phyloP scores from a whole-genome alignment of 2,888 invertebrate species.

The Microchrysa polita region DNA sequence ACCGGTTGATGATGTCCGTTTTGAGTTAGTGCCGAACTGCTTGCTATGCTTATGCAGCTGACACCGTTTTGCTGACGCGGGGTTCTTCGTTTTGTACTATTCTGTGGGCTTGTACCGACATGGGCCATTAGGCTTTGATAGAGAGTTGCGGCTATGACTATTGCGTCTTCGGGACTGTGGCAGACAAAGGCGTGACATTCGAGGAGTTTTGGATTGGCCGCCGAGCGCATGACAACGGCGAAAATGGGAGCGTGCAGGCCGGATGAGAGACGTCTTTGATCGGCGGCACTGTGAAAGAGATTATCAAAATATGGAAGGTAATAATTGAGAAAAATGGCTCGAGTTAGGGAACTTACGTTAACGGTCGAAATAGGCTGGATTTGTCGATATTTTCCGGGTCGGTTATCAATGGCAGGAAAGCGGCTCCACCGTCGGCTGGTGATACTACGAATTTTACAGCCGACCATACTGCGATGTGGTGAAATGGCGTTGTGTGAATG shows the following conservation, averaged over 20 bases:
- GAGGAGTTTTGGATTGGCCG: conserved; percentile 78
- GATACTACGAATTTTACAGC: conserved; percentile 86
- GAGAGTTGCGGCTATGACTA: conserved; percentile 89
- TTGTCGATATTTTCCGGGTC: conserved; percentile 84
- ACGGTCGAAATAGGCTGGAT: conserved; percentile 71
- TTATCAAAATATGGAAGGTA: neutral
- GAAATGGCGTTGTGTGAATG: conserved; percentile 79
- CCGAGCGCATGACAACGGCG: conserved; percentile 86
- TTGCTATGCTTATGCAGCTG: conserved; percentile 79
- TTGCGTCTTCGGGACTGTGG: conserved; percentile 88
- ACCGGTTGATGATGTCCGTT: conserved; percentile 54
- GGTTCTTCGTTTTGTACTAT: conserved; percentile 66
- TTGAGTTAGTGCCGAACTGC: conserved; percentile 67
- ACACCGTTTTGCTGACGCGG: conserved; percentile 78
- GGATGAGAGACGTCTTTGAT: conserved; percentile 62
- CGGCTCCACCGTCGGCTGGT: conserved; percentile 69
- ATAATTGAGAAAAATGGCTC: neutral
- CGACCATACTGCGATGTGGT: conserved; percentile 93
- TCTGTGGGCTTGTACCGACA: conserved; percentile 69
- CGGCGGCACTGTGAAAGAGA: conserved; percentile 58
- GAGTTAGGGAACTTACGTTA: conserved; percentile 55
- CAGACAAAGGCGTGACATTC: conserved; percentile 94
- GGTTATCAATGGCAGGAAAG: conserved; percentile 85
- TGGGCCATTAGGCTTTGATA: conserved; percentile 88
- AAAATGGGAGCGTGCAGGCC: conserved; percentile 83